These are phyloP conservation scores for Orestias chungarensis DNA, from an alignment of 2,797 vertebrate genomes.

Conservation along the genomic window DNA sequence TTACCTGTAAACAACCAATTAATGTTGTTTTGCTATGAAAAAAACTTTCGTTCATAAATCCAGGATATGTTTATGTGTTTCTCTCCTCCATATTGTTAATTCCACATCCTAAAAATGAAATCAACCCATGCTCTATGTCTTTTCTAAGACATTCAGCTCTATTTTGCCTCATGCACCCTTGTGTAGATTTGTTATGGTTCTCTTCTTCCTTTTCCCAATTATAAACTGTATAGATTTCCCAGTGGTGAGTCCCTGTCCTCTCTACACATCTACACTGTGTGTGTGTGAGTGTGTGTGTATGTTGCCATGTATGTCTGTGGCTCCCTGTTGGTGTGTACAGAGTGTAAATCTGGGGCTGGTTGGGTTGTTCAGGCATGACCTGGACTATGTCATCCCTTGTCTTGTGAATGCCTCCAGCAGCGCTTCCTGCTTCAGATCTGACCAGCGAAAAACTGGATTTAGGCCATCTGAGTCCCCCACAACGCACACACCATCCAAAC, in stretches of 20 bases:
- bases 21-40: neutral
- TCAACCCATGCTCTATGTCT: slow-evolving; percentile 41
- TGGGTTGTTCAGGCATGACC: slow-evolving; percentile 78
- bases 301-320: slow-evolving; percentile 31
- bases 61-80: neutral
- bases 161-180: slow-evolving; percentile 67
- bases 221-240: slow-evolving; percentile 79
- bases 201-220: slow-evolving; percentile 77
- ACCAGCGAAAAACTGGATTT: slow-evolving; percentile 78
- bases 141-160: slow-evolving; percentile 61
- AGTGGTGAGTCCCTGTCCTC: slow-evolving; percentile 69
- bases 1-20: slow-evolving; percentile 16
- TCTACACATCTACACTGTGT: slow-evolving; percentile 61
- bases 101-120: slow-evolving; percentile 11
- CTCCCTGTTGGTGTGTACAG: slow-evolving; percentile 74
- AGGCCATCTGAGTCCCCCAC: slow-evolving; percentile 70
- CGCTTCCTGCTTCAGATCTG: slow-evolving; percentile 60
- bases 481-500: neutral
- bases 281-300: slow-evolving; percentile 29
- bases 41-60: neutral
- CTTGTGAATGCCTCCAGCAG: slow-evolving; percentile 75
- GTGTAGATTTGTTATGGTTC: slow-evolving; percentile 75
- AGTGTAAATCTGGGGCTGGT: slow-evolving; percentile 80
- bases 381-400: slow-evolving; percentile 73
- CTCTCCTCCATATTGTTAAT: slow-evolving; percentile 9